phyloP scores from a whole-genome alignment of 2,797 vertebrate genomes.

The Perdix hodgsoniae region DNA sequence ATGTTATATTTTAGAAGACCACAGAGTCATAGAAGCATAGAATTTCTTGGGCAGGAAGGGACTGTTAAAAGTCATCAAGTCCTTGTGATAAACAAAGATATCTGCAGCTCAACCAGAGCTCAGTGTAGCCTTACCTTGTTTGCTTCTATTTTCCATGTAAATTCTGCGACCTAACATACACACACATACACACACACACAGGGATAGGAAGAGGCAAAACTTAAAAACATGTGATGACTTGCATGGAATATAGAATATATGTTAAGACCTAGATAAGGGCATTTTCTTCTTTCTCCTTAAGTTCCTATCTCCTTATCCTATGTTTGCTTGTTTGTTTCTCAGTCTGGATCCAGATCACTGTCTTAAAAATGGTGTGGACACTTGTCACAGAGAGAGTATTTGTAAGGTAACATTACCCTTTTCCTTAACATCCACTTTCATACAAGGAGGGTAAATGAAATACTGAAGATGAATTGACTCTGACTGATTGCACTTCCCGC shows the following conservation, averaged over 20 bases:
- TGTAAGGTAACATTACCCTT: not conserved
- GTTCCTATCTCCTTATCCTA: not conserved
- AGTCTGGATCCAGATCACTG: not conserved
- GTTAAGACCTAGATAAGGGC: not conserved
- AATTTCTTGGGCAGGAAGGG: too few relatives aligned
- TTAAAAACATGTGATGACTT: not conserved
- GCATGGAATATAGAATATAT: too few relatives aligned
- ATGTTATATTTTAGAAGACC: not conserved
- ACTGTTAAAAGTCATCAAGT: too few relatives aligned
- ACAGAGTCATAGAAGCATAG: too few relatives aligned
- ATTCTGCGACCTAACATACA: too few relatives aligned
- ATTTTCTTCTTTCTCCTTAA: not conserved
- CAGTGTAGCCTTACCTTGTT: too few relatives aligned
- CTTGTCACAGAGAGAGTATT: accelerated
- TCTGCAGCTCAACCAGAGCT: too few relatives aligned
- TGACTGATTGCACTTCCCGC: not conserved
- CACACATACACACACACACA: too few relatives aligned
- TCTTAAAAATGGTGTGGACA: not conserved
- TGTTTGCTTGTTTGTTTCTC: not conserved
- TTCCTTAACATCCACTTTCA: not conserved
- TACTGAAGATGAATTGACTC: not conserved
- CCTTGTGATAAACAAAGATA: too few relatives aligned
- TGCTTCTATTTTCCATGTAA: too few relatives aligned
- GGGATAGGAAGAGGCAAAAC: not conserved
- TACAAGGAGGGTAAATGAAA: not conserved